Evolutionary conservation across 2,888 invertebrate genomes (phyloP).

Genomic region (Campoletis raptor): DNA sequence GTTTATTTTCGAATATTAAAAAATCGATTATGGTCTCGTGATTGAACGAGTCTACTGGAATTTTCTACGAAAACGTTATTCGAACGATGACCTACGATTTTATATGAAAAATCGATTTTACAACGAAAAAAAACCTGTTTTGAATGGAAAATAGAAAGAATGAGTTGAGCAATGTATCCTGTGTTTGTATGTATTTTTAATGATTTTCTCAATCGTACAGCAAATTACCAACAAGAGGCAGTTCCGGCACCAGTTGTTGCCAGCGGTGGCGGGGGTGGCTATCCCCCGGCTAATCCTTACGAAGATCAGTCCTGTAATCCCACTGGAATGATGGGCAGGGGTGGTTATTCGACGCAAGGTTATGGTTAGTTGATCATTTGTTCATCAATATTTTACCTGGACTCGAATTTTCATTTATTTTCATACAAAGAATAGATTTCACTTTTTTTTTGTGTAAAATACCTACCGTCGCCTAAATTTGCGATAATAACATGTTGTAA

Average conservation of each 20-base stretch:
- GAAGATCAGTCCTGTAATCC: constrained; percentile 80
- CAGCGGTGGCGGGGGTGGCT: constrained; percentile 78
- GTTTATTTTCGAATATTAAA: background rate
- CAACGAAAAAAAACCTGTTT: constrained; percentile 44
- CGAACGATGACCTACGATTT: background rate
- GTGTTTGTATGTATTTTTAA: background rate
- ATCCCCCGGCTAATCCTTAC: constrained; percentile 79
- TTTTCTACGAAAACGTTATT: background rate
- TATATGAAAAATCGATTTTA: background rate
- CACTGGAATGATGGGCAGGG: constrained; percentile 79
- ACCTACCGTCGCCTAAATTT: background rate
- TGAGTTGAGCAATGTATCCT: background rate
- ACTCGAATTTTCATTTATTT: constrained; percentile 52
- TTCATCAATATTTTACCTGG: constrained; percentile 55
- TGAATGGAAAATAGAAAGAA: constrained; percentile 28
- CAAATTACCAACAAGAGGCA: constrained; percentile 81
- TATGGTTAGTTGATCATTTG: constrained; percentile 79
- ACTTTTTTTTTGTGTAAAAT: constrained; percentile 37
- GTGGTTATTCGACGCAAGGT: constrained; percentile 81
- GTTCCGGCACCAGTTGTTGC: constrained; percentile 77
- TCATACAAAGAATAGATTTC: constrained; percentile 14
- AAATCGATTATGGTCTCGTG: background rate
- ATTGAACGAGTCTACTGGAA: background rate
- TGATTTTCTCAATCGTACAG: constrained; percentile 72
- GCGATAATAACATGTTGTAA: background rate